These are phyloP conservation scores for Capromys pilorides DNA, from an alignment of 2,797 vertebrate species.

Conservation along the genomic window DNA sequence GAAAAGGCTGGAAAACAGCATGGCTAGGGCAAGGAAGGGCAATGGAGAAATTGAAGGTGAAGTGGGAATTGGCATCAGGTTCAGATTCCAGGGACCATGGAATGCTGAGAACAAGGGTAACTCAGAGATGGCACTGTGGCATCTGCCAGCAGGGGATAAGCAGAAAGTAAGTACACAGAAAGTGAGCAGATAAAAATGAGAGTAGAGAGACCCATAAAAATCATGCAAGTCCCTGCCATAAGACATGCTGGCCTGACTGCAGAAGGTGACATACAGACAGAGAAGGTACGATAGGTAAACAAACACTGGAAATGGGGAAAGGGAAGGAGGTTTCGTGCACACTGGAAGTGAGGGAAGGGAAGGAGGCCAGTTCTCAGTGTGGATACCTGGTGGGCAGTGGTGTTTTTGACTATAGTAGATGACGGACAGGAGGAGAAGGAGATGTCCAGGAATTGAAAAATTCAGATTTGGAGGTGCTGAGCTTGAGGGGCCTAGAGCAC, in stretches of 20 bases:
- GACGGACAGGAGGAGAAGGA: not conserved
- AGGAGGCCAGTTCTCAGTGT: not conserved
- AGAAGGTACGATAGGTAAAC: not conserved
- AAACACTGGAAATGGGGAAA: not conserved
- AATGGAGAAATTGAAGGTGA: not conserved
- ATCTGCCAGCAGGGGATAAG: not conserved
- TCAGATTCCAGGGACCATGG: not conserved
- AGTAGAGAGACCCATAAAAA: not conserved
- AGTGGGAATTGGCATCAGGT: not conserved
- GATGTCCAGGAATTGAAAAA: not conserved
- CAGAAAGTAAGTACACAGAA: not conserved
- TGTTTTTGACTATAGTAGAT: not conserved
- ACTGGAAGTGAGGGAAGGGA: not conserved
- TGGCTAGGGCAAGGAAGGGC: not conserved
- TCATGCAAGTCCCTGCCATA: not conserved
- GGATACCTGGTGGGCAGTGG: not conserved
- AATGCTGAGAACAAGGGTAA: not conserved
- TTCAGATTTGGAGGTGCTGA: not conserved
- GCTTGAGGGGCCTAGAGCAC: not conserved
- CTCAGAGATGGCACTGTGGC: not conserved
- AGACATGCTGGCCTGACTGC: not conserved
- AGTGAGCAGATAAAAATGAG: not conserved
- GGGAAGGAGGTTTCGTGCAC: not conserved
- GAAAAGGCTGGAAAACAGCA: not conserved
- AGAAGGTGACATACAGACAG: not conserved